Conservation (phyloP, 2,797 vertebrate genomes). For the Orientallactaga sibirica region DNA sequence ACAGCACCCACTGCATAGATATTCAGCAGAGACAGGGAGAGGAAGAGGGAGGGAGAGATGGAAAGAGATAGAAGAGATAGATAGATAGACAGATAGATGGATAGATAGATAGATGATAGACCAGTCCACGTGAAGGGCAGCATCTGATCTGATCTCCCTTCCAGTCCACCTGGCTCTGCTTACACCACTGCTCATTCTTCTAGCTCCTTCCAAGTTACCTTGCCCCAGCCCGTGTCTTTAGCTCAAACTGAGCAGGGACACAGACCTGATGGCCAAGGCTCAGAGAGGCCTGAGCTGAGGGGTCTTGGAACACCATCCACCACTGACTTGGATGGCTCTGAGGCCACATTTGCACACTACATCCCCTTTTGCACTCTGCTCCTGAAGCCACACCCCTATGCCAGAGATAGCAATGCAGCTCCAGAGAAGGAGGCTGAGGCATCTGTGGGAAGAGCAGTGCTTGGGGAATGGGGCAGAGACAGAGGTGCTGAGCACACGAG, state of each 20-base stretch:
- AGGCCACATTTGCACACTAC: no score
- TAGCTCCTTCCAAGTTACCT: neutral
- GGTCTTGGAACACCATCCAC: neutral
- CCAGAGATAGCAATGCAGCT: neutral
- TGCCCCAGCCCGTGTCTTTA: neutral
- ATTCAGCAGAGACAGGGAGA: neutral
- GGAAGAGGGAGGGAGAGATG: neutral
- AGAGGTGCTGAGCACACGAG: accelerated
- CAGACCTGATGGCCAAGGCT: accelerated
- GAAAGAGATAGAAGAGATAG: neutral
- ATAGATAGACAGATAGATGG: neutral
- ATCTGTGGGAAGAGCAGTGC: accelerated
- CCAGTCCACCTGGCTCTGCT: neutral
- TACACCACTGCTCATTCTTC: neutral
- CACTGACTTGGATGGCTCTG: neutral
- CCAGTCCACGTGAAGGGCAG: neutral
- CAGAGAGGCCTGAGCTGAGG: neutral
- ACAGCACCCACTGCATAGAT: neutral
- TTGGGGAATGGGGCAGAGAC: neutral
- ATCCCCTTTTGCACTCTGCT: neutral
- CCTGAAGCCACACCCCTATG: neutral
- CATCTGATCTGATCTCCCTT: neutral
- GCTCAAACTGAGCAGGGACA: neutral
- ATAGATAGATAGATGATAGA: no score
- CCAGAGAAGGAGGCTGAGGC: neutral